A percentile compares a stretch with the other conserved stretches of the same genome.
Conservation (phyloP, 2,888 invertebrate genomes). For the Poecilobothrus nobilitatus region DNA sequence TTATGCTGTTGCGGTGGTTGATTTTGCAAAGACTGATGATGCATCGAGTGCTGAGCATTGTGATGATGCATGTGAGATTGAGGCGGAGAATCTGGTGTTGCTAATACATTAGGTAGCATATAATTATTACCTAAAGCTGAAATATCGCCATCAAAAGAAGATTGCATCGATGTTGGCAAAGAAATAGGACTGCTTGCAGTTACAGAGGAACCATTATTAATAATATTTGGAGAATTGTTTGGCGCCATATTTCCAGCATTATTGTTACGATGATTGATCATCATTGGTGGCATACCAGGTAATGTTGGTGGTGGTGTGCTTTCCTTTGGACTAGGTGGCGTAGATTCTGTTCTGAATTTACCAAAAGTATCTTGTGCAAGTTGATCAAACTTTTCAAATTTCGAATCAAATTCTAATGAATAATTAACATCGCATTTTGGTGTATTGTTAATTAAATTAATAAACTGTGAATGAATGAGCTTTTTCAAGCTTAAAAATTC, state of each 20-base stretch:
- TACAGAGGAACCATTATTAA: conserved; percentile 33
- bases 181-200: conserved; percentile 61
- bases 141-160: conserved; percentile 71
- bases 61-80: conserved; percentile 33
- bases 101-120: conserved; percentile 38
- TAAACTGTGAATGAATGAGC: conserved; percentile 66
- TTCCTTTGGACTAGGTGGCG: conserved; percentile 44
- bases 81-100: conserved; percentile 43
- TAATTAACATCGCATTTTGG: conserved; percentile 74
- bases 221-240: conserved; percentile 33
- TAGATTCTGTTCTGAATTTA: conserved; percentile 58
- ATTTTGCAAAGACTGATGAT: conserved; percentile 11
- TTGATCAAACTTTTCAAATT: conserved; percentile 67
- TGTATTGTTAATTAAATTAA: conserved; percentile 67
- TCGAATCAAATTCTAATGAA: conserved; percentile 72
- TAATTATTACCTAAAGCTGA: conserved; percentile 47
- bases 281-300: conserved; percentile 47
- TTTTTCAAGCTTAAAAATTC: conserved; percentile 79
- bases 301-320: conserved; percentile 46
- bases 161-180: conserved; percentile 59
- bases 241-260: conserved; percentile 24
- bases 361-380: conserved; percentile 65
- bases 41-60: neutral
- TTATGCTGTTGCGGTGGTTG: conserved; percentile 22
- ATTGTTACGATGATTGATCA: conserved; percentile 26